These are phyloP conservation scores for Mesitornis unicolor DNA, from an alignment of 2,113 vertebrate species.

Conservation along the genomic window DNA sequence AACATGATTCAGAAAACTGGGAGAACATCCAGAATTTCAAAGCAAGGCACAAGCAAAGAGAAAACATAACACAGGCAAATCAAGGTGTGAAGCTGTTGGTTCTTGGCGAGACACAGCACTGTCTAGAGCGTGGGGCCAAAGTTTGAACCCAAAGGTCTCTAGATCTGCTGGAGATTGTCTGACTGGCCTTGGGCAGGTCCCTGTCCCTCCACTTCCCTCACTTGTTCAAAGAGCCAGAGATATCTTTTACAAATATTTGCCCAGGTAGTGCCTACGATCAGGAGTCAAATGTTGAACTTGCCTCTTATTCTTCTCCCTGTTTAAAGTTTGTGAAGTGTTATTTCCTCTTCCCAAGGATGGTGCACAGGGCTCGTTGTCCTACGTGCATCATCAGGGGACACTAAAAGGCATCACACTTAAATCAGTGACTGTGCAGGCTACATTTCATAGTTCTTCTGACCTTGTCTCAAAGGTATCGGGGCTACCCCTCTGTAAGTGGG, in stretches of 20 bases:
- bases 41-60: neutral
- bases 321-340: neutral
- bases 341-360: neutral
- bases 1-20: neutral
- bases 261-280: neutral
- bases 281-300: neutral
- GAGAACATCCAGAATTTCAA: neutral
- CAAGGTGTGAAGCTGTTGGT: neutral
- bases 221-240: neutral
- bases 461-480: neutral
- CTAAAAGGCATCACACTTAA: neutral
- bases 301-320: constrained; percentile 6
- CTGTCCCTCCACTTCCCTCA: neutral
- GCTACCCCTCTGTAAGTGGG: neutral
- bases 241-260: constrained; percentile 58
- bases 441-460: neutral
- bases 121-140: neutral
- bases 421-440: fast-evolving
- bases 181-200: neutral
- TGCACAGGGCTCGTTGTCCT: neutral
- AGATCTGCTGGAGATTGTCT: neutral
- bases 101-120: fast-evolving
- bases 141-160: neutral
- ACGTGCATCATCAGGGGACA: neutral
- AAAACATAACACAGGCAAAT: neutral